These are phyloP conservation scores for Pteruthius melanotis DNA, from an alignment of 2,113 vertebrate genomes.

Conservation along the genomic window DNA sequence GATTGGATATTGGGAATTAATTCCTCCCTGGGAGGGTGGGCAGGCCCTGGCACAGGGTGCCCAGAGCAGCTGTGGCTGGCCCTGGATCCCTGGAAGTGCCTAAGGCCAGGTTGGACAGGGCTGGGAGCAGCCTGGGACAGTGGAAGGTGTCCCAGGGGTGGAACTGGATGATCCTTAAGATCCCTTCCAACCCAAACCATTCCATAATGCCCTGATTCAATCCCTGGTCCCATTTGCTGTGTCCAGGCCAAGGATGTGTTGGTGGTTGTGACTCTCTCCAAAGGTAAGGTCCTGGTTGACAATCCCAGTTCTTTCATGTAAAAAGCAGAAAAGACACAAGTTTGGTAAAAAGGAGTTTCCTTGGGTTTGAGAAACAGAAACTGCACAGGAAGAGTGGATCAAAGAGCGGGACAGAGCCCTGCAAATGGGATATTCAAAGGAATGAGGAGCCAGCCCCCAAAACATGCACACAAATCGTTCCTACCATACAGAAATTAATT, in stretches of 20 bases:
- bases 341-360: not conserved
- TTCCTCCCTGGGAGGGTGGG: rapidly evolving
- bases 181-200: not conserved
- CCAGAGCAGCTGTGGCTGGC: not conserved
- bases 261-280: not conserved
- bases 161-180: not conserved
- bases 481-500: not conserved
- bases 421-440: rapidly evolving
- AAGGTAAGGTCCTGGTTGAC: not conserved
- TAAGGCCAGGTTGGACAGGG: not conserved
- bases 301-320: not conserved
- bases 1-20: rapidly evolving
- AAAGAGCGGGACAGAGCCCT: not conserved
- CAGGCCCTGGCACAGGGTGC: rapidly evolving
- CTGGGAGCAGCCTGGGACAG: not conserved
- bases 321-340: not conserved
- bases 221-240: not conserved
- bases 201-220: not conserved
- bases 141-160: not conserved
- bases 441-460: not conserved
- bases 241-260: not conserved
- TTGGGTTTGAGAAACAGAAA: not conserved
- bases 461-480: not conserved
- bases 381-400: not conserved
- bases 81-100: not conserved